These are phyloP conservation scores for Andrena chrysosceles DNA, from an alignment of 2,888 invertebrate genomes.

Conservation along the genomic window DNA sequence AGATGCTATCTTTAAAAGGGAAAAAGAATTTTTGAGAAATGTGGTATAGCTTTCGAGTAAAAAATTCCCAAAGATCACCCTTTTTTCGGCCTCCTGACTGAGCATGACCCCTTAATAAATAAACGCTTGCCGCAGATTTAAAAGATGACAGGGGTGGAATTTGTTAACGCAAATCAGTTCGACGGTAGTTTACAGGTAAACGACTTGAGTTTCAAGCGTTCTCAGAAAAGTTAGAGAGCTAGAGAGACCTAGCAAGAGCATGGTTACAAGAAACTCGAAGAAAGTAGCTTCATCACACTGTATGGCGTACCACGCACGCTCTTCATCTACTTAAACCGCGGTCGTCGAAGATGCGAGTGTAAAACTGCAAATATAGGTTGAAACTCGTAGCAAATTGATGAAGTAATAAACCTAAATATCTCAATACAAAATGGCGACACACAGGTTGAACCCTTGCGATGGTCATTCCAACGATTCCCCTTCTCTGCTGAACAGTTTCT, in stretches of 20 bases:
- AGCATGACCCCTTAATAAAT: too few species aligned
- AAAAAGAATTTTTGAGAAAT: too few species aligned
- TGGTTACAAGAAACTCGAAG: neutral
- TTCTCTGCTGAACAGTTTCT: neutral
- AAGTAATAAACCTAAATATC: neutral
- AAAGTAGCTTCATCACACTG: neutral
- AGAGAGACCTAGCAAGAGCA: neutral
- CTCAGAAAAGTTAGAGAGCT: neutral
- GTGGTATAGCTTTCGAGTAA: too few species aligned
- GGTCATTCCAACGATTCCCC: neutral
- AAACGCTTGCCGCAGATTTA: too few species aligned
- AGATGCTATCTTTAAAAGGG: too few species aligned
- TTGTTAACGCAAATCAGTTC: too few species aligned
- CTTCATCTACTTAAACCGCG: neutral
- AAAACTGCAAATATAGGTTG: neutral
- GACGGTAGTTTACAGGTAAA: too few species aligned
- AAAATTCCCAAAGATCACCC: too few species aligned
- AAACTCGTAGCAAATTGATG: neutral
- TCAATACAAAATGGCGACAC: neutral
- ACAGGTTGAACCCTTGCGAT: neutral
- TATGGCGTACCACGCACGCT: neutral
- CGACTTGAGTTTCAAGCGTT: neutral
- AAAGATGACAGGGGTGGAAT: too few species aligned
- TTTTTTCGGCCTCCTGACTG: too few species aligned
- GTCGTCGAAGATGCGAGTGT: neutral